These are phyloP conservation scores for Phylloscopus whistleri DNA, from an alignment of 2,113 vertebrate species.

Conservation along the genomic window DNA sequence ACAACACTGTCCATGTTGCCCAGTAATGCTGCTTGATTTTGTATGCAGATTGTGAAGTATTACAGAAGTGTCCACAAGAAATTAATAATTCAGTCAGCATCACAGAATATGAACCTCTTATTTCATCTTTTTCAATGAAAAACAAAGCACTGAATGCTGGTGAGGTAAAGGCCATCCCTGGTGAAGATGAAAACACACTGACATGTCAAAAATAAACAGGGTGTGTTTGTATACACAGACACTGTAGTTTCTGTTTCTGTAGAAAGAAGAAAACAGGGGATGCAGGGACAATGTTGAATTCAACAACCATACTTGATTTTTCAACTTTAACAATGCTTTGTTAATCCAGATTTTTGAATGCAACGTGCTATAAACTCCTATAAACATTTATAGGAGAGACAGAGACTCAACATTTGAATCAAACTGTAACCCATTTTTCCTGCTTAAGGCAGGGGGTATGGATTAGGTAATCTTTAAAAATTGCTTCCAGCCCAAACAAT, in stretches of 20 bases:
- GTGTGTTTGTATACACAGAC: not conserved
- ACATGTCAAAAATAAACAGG: not conserved
- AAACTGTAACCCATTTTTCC: accelerated
- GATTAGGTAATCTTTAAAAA: not conserved
- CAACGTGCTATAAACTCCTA: not conserved
- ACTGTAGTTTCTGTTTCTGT: not conserved
- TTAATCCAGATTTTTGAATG: not conserved
- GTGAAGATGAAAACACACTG: not conserved
- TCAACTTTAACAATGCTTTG: not conserved
- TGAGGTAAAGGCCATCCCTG: not conserved
- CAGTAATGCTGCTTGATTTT: not conserved
- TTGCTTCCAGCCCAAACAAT: not conserved
- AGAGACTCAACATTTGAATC: not conserved
- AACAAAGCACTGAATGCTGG: not conserved
- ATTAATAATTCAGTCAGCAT: not conserved
- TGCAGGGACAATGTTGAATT: not conserved
- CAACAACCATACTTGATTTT: not conserved
- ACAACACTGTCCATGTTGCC: not conserved
- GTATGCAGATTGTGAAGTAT: not conserved
- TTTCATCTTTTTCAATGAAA: not conserved
- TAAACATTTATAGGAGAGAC: not conserved
- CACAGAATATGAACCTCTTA: not conserved
- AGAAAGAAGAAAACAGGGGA: not conserved
- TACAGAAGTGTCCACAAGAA: not conserved
- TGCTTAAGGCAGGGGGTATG: not conserved